Conservation (phyloP, 2,888 invertebrate species). For the Iphiclides podalirius region DNA sequence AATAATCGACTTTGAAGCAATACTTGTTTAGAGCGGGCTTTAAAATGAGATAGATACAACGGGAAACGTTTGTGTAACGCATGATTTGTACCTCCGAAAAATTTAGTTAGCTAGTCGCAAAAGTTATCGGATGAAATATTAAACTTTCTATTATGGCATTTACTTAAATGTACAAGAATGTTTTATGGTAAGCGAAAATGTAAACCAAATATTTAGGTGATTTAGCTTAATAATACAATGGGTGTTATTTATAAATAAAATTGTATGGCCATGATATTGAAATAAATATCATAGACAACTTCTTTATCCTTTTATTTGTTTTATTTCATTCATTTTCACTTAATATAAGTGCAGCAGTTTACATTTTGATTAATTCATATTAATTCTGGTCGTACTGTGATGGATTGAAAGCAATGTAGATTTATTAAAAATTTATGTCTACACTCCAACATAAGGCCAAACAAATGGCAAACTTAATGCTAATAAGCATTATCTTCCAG, state of each 20-base stretch:
- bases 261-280: constrained; percentile 18
- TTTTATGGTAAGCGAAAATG: constrained; percentile 5
- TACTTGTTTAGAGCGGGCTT: neutral
- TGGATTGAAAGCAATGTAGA: no score
- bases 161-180: constrained; percentile 21
- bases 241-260: constrained; percentile 14
- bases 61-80: neutral
- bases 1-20: neutral
- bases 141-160: constrained; percentile 19
- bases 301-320: neutral
- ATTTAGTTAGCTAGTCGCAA: neutral
- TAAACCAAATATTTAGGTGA: no score
- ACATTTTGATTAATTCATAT: no score
- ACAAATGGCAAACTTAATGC: no score
- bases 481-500: no score
- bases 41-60: neutral
- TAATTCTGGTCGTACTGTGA: no score
- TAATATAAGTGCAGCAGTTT: no score
- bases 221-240: neutral
- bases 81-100: neutral
- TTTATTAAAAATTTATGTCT: no score
- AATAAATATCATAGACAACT: neutral
- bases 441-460: no score
- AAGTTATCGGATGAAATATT: no score
- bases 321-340: no score